phyloP scores from a whole-genome alignment of 2,113 vertebrate genomes.

The Petromus typicus region DNA sequence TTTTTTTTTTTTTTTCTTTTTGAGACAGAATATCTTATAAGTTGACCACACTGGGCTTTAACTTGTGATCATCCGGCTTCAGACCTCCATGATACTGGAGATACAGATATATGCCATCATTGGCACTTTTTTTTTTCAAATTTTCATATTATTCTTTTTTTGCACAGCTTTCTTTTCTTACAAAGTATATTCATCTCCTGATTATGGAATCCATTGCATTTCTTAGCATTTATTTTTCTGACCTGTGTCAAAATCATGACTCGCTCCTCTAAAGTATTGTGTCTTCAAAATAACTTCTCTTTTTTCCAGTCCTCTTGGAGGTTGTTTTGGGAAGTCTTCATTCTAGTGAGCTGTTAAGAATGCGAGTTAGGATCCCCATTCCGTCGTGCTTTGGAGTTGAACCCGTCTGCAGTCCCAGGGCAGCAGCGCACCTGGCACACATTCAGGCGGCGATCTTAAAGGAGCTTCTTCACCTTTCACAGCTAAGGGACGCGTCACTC shows the following conservation, averaged over 20 bases:
- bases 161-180: not conserved
- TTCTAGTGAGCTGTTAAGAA: not conserved
- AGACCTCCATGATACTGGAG: not conserved
- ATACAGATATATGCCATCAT: not conserved
- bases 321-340: not conserved
- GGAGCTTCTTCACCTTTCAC: not conserved
- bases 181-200: not conserved
- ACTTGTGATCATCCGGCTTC: not conserved
- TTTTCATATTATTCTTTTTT: not conserved
- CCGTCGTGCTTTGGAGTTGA: not conserved
- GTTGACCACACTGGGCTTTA: not conserved
- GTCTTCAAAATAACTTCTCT: not conserved
- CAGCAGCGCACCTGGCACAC: not conserved
- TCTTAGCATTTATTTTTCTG: not conserved
- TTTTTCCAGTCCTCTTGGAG: not conserved
- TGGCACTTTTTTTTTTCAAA: not conserved
- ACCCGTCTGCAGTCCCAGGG: not conserved
- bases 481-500: not conserved
- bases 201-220: not conserved
- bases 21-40: not conserved
- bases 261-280: not conserved
- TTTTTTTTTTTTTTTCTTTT: not conserved
- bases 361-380: not conserved
- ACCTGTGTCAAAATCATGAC: not conserved
- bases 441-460: not conserved